phyloP scores from a whole-genome alignment of 1,140 invertebrate species.

The Lucilia sericata region DNA sequence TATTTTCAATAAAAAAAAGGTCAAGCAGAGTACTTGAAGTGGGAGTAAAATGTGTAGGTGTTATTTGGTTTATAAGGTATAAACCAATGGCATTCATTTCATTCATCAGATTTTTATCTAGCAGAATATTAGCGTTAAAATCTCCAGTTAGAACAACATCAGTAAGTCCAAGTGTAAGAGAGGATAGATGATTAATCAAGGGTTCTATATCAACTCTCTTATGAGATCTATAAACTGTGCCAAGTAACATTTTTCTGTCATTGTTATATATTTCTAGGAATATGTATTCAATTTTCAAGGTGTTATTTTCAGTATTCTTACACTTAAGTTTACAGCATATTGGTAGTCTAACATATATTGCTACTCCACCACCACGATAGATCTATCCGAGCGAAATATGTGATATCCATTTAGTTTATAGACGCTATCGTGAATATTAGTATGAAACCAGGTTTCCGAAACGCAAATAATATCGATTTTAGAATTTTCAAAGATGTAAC shows the following conservation, averaged over 20 bases:
- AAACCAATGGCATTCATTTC: not conserved
- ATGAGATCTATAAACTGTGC: not conserved
- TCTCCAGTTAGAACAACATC: not conserved
- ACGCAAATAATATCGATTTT: not conserved
- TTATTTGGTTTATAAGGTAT: not conserved
- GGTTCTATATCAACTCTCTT: not conserved
- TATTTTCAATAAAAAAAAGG: not conserved
- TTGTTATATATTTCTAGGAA: not conserved
- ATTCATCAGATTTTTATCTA: no score
- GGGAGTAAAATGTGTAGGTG: not conserved
- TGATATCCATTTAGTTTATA: not conserved
- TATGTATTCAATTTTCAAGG: not conserved
- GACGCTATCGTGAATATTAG: not conserved
- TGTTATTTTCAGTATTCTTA: not conserved
- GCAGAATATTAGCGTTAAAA: not conserved
- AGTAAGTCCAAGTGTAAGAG: not conserved
- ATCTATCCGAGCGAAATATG: not conserved
- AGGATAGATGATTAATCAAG: not conserved
- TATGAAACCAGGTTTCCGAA: not conserved
- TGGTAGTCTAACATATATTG: not conserved
- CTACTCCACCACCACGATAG: not conserved
- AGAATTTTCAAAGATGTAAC: not conserved
- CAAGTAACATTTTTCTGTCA: not conserved
- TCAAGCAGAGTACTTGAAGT: not conserved
- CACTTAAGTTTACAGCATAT: not conserved